Base-by-base conservation (phyloP, 2,888 invertebrate genomes). In the Amorpha juglandis region DNA sequence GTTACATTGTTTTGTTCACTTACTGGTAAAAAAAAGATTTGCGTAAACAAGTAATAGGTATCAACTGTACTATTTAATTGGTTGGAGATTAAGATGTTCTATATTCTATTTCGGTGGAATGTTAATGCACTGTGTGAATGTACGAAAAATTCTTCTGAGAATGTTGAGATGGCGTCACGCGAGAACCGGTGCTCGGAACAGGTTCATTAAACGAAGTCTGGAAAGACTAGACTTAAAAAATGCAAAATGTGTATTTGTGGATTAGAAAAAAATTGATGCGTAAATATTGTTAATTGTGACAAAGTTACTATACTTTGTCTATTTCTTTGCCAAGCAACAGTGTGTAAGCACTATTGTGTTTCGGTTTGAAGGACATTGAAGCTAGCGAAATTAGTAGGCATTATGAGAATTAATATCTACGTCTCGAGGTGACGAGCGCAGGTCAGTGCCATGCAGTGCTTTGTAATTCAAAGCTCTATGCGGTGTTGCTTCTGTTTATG, bases 181-280 rank as follows among this genome's bases (percentile, higher is more conserved):
- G 42, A 58, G 42, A 58, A 58, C 58, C 38, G 42, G 58, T 58
- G 38, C 19, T 58, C 12, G 8, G 16, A 55, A 55, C 55, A 55
- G 53, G 53, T 53, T 53, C 35, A 53, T 11, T 58, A 38, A 9
- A 38, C 16, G 16, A 58, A 38, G 16, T 42, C 42, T 58, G 16
- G 16, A 42, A 35, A 16, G 42, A 19, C 19, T 58, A 58, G 38
- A 38, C 58, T 8, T 38, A 42, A 58, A 55, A 55, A 38, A 55
- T 16, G 16, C 11, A 11, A 16, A 55, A 9, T 9, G 27, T 27
- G 27, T 27, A 27, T 27, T 27, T 27, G 27, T 27, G 27, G 27
- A 27, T 3, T 27, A 27, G 9, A 38, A 9, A 19, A 55, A 38
- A 16, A 16, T 55, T 16, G 53, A 53, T 55, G 38, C 11, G 0